Evolutionary conservation across 1,140 invertebrate species (phyloP).

Genomic region (Delia radicum): DNA sequence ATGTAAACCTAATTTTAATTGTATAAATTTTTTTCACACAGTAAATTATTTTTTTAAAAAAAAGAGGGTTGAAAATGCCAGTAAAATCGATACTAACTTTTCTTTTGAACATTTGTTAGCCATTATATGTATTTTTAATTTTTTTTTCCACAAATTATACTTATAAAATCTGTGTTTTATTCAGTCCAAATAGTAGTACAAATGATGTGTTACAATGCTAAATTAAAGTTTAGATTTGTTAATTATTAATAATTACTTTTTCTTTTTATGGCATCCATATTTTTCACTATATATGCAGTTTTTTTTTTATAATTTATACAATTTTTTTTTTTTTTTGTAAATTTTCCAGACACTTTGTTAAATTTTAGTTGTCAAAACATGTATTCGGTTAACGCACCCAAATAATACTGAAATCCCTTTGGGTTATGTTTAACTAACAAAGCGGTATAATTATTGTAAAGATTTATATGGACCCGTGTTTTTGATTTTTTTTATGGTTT

Average conservation of each 20-base stretch:
- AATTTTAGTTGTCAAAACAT: not conserved
- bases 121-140: too few species aligned
- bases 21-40: too few species aligned
- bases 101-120: too few species aligned
- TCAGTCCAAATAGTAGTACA: too few species aligned
- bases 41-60: not conserved
- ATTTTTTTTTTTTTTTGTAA: not conserved
- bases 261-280: not conserved
- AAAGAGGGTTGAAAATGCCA: not conserved
- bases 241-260: not conserved
- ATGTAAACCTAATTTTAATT: not conserved
- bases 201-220: too few species aligned
- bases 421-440: not conserved
- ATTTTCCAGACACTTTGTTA: not conserved
- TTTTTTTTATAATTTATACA: not conserved
- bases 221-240: not conserved
- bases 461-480: not conserved
- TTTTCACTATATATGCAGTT: not conserved
- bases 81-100: not conserved
- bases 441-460: not conserved
- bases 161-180: too few species aligned
- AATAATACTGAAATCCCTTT: constrained; percentile 10
- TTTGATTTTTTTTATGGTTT: not conserved
- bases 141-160: too few species aligned
- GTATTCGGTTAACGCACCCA: constrained; percentile 11